Evolutionary conservation across 2,888 invertebrate genomes (phyloP).

Genomic region (Ormyrus thymus): DNA sequence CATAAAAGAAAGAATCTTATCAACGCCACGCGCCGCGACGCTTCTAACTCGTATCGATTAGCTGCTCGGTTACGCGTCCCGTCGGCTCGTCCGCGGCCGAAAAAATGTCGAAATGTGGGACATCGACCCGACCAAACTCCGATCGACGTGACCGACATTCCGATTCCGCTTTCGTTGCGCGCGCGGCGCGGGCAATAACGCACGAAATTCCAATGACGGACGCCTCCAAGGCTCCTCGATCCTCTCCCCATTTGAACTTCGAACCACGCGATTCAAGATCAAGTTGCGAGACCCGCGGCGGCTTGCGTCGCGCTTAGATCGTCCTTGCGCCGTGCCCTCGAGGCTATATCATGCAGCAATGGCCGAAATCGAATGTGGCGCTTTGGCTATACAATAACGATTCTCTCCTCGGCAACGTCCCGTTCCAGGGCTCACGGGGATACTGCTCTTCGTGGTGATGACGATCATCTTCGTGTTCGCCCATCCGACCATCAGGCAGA

Average conservation of each 20-base stretch:
- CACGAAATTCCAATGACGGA: slow-evolving; percentile 11
- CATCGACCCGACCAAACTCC: slow-evolving; percentile 25
- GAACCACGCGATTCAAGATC: too few relatives aligned
- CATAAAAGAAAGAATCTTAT: too few relatives aligned
- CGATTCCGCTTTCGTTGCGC: slow-evolving; percentile 24
- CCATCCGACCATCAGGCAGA: slow-evolving; percentile 92
- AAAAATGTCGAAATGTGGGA: slow-evolving; percentile 34
- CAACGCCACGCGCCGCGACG: too few relatives aligned
- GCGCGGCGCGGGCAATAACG: not conserved
- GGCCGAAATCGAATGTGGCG: not conserved
- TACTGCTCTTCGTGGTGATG: slow-evolving; percentile 91
- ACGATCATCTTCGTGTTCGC: slow-evolving; percentile 98
- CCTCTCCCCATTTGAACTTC: too few relatives aligned
- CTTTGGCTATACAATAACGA: not conserved
- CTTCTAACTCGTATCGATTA: slow-evolving; percentile 15
- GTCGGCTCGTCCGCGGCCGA: not conserved
- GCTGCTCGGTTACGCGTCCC: slow-evolving; percentile 2
- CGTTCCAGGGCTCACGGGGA: slow-evolving; percentile 86
- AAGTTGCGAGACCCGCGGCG: too few relatives aligned
- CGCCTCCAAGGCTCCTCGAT: too few relatives aligned
- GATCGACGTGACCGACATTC: slow-evolving; percentile 48
- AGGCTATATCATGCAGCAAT: not conserved
- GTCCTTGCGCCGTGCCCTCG: not conserved
- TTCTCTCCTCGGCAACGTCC: not conserved
- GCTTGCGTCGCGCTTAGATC: too few relatives aligned